Evolutionary conservation across 2,888 invertebrate genomes (phyloP).

Genomic region (Macrosiphum euphorbiae): DNA sequence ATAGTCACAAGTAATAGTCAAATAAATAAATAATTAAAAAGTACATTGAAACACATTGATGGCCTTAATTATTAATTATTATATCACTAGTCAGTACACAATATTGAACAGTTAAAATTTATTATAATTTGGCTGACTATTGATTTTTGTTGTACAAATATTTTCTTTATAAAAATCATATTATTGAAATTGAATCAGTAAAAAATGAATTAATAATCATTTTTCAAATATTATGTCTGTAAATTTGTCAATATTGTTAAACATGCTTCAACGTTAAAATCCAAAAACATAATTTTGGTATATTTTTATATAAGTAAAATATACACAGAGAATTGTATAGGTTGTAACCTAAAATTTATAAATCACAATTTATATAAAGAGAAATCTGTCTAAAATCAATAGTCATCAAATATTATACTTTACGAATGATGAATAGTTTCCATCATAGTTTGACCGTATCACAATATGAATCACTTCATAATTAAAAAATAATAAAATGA

Average conservation of each 20-base stretch:
- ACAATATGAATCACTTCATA: slow-evolving; percentile 52
- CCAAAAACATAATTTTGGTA: background rate
- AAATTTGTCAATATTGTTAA: background rate
- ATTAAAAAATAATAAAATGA: slow-evolving; percentile 47
- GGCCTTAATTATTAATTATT: slow-evolving; percentile 54
- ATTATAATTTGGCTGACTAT: slow-evolving; percentile 25
- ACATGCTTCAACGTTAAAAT: background rate
- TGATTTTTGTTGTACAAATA: slow-evolving; percentile 8
- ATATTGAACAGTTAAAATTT: slow-evolving; percentile 30
- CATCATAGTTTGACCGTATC: slow-evolving; percentile 31
- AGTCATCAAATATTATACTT: background rate
- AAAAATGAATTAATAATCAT: background rate
- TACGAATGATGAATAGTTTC: slow-evolving; percentile 25
- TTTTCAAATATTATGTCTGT: background rate
- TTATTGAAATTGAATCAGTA: slow-evolving; percentile 3
- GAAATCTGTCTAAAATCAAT: slow-evolving; percentile 27
- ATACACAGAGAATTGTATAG: background rate
- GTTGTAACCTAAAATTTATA: background rate
- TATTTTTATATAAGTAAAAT: background rate
- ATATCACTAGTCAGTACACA: slow-evolving; percentile 59
- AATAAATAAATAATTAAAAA: slow-evolving; percentile 48
- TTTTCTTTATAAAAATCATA: background rate
- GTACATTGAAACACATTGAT: slow-evolving; percentile 55
- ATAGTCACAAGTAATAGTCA: slow-evolving; percentile 22
- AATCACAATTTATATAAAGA: background rate